A percentile compares a stretch with the other conserved stretches of the same genome.
These are phyloP conservation scores for Thymelicus lineola DNA, from an alignment of 2,888 invertebrate species.

Conservation along the genomic window DNA sequence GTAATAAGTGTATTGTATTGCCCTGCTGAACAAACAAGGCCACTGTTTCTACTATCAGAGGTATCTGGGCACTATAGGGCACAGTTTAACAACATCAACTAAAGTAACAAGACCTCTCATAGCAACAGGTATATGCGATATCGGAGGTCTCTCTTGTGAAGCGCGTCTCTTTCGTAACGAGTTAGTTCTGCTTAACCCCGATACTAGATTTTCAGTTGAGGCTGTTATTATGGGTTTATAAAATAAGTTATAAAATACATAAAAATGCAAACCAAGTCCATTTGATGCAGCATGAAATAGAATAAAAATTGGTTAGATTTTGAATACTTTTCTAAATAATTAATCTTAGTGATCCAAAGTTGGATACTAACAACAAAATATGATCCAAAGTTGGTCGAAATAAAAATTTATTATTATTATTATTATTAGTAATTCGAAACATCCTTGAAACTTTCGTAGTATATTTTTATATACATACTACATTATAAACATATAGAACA, in stretches of 20 bases:
- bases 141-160: constrained; percentile 76
- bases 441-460: too few relatives aligned
- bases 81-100: background rate
- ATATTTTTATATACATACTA: too few relatives aligned
- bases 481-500: too few relatives aligned
- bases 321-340: background rate
- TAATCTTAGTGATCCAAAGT: too few relatives aligned
- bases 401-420: too few relatives aligned
- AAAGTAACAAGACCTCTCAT: constrained; percentile 63
- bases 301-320: constrained; percentile 16
- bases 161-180: constrained; percentile 69
- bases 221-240: constrained; percentile 52
- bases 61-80: too few relatives aligned
- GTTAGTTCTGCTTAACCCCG: constrained; percentile 64
- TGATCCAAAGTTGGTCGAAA: too few relatives aligned
- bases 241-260: constrained; percentile 11
- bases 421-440: too few relatives aligned
- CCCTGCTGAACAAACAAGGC: too few relatives aligned
- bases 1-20: too few relatives aligned
- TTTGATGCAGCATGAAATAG: constrained; percentile 54
- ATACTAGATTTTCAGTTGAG: constrained; percentile 74
- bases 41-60: too few relatives aligned
- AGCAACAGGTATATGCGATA: constrained; percentile 78
- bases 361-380: too few relatives aligned
- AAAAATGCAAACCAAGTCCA: constrained; percentile 46